Percentiles rank a stretch among this genome's conserved stretches.
Evolutionary conservation across 2,888 invertebrate genomes (phyloP).

Genomic region (Caenorhabditis auriculariae): DNA sequence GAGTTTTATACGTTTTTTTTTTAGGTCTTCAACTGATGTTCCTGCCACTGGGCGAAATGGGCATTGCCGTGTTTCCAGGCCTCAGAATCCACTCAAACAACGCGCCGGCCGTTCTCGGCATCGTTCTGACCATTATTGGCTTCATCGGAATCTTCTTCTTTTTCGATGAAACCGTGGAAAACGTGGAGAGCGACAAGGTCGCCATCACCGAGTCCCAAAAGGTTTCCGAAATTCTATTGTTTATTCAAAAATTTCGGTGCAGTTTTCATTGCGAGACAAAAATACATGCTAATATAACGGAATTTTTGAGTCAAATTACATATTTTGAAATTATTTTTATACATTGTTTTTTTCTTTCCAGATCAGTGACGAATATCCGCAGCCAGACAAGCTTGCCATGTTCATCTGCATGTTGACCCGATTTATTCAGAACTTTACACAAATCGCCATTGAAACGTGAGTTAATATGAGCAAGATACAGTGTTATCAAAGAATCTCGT

Average conservation of each 20-base stretch:
- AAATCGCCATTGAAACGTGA: conserved; percentile 23
- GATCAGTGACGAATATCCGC: conserved; percentile 15
- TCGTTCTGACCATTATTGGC: conserved; percentile 14
- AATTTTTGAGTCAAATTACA: no score
- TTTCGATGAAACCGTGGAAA: conserved; percentile 16
- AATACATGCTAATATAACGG: no score
- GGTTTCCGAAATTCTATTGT: conserved; percentile 4
- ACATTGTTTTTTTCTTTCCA: no score
- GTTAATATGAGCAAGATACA: no score
- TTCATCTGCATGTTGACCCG: conserved; percentile 22
- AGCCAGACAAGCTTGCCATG: conserved; percentile 14
- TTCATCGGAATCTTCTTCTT: conserved; percentile 6
- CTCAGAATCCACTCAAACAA: conserved; percentile 16
- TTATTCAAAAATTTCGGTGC: no score
- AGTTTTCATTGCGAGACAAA: no score
- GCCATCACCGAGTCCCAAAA: conserved; percentile 13
- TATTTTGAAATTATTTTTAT: no score
- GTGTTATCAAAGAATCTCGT: no score
- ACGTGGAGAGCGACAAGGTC: conserved; percentile 7
- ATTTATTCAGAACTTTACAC: conserved; percentile 25
- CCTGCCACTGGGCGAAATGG: conserved; percentile 14
- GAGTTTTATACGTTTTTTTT: no score
- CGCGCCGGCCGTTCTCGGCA: conserved; percentile 19
- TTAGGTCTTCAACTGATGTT: conserved; percentile 19
- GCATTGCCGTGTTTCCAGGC: conserved; percentile 10